phyloP scores from a whole-genome alignment of 1,140 invertebrate species.

The Ceratitis capitata region DNA sequence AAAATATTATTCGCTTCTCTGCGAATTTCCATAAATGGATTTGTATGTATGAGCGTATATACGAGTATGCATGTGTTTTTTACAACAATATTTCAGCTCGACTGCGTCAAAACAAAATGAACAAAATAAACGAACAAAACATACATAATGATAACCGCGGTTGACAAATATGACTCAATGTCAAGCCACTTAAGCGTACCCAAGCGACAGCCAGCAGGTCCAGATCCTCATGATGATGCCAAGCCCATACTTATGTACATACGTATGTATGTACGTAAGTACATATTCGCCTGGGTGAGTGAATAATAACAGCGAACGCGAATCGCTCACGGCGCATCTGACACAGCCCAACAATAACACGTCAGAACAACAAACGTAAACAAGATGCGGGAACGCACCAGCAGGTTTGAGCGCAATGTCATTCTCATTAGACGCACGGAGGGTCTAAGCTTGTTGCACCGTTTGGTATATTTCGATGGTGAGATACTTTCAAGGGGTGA shows the following conservation, averaged over 20 bases:
- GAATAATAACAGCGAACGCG: background rate
- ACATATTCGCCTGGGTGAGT: background rate
- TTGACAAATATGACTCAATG: slow-evolving; percentile 26
- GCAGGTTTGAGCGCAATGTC: background rate
- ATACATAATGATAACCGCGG: background rate
- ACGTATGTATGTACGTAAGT: background rate
- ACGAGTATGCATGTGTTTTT: background rate
- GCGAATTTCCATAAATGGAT: background rate
- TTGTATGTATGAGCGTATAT: background rate
- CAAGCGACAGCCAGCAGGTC: background rate
- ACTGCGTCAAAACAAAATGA: slow-evolving; percentile 15
- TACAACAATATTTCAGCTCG: background rate
- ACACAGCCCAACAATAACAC: background rate
- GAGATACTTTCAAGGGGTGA: background rate
- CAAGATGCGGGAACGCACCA: background rate
- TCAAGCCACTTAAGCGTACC: slow-evolving; percentile 23
- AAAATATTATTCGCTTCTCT: background rate
- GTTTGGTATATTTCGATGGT: background rate
- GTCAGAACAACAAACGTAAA: background rate
- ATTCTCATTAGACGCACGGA: background rate
- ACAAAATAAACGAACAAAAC: slow-evolving; percentile 18
- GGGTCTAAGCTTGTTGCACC: background rate
- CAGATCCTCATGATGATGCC: background rate
- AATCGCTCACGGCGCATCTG: background rate
- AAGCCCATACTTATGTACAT: too few species aligned